A percentile compares a stretch with the other conserved stretches of the same genome.
These are phyloP conservation scores for Miniopterus natalensis DNA, from an alignment of 2,113 vertebrate genomes.

Conservation along the genomic window DNA sequence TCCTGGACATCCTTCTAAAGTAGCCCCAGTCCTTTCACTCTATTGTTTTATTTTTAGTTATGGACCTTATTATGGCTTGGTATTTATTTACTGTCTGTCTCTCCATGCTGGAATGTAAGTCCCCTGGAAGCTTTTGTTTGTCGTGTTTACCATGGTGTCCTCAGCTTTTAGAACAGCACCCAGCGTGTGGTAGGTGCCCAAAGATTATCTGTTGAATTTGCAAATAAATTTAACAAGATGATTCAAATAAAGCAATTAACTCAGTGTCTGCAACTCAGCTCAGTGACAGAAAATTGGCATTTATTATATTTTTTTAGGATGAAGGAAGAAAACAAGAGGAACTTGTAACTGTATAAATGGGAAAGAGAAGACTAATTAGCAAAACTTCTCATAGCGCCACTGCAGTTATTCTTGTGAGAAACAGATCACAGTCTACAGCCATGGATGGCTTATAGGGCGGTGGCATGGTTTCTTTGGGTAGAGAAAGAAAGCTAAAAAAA, in stretches of 20 bases:
- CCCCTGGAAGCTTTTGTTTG: neutral
- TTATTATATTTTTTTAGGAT: conserved; percentile 11
- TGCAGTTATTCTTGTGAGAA: neutral
- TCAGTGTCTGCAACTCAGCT: neutral
- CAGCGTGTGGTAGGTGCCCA: neutral
- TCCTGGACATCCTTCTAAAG: neutral
- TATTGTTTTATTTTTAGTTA: conserved; percentile 18
- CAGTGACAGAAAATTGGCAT: neutral
- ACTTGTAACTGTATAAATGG: neutral
- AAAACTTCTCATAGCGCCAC: neutral
- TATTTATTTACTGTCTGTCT: conserved; percentile 41
- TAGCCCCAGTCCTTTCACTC: neutral
- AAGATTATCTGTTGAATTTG: conserved; percentile 20
- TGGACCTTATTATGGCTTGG: neutral
- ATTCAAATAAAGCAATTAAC: neutral
- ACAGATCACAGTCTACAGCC: neutral
- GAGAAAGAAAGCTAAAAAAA: conserved; percentile 2
- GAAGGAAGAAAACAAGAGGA: conserved; percentile 1
- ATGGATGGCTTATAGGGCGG: neutral
- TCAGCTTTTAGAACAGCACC: neutral
- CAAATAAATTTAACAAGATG: neutral
- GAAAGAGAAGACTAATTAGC: conserved; percentile 10
- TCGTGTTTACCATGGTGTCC: neutral
- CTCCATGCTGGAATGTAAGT: neutral
- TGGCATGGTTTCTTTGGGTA: neutral